Evolutionary conservation across 2,797 vertebrate species (phyloP), one percentile per base, ranked within the genome.

Genomic region (Oreortyx pictus): DNA sequence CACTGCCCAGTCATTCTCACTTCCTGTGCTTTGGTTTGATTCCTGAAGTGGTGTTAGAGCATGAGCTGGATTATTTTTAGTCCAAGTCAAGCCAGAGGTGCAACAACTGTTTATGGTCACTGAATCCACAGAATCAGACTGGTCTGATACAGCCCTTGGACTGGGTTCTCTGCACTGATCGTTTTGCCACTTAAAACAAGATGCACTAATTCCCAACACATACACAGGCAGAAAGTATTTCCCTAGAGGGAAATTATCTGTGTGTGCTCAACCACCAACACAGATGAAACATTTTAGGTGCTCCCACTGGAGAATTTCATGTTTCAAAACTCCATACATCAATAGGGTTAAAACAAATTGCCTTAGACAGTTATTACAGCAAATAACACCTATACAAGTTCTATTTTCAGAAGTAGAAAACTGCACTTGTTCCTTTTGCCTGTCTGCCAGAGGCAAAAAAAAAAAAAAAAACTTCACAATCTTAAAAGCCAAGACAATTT

Each of bases 131-230:
- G 17, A 14, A 66, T 50, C n/a, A 75, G 35, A 37, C 37, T 29
- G 35, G 27, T 71, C 54, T 1, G 0, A 0, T 14, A 17, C 61
- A 64, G 9, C 29, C 23, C 0, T 0, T 19, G 16, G 43, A 54
- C 10, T 14, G 20, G 27, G 27, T 60, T n/a, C 17, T 83, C 57
- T 71, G 27, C 41, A 39, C 6, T 62, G 47, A 35, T 29, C 7
- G 11, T 49, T 83, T 22, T 83, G 27, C 52, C 15, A 37, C 24
- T 50, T 37, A 61, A 46, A 90, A 66, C 57, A 16, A 83, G 24
- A 18, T 80, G 24, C 13, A 5, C 29, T 61, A 29, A 46, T 76
- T 76, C 46, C 57, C 18, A 80, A 22, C 47, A 18, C 12, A 60
- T 6, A 43, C 6, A 74, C 17, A 41, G 24, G 41, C 50, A 65